phyloP scores from a whole-genome alignment of 2,113 vertebrate species.

The Fregetta grallaria region DNA sequence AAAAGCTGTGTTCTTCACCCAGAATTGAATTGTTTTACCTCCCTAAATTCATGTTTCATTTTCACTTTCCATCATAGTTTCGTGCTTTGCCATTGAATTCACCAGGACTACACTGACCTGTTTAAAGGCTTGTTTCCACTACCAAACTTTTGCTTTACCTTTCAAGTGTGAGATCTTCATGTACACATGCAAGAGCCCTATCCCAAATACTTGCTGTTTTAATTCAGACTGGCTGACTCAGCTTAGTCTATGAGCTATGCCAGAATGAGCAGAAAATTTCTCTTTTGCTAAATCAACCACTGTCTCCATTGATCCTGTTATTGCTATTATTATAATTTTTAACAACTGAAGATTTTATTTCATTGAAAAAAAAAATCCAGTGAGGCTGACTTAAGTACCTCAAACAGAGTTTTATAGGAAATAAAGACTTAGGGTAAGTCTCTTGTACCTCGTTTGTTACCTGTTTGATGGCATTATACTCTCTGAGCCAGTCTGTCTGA shows the following conservation, averaged over 20 bases:
- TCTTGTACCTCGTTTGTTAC: not conserved
- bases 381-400: not conserved
- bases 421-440: not conserved
- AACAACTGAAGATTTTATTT: not conserved
- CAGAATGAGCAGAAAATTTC: not conserved
- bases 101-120: rapidly evolving
- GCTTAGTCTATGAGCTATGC: not conserved
- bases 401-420: not conserved
- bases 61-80: not conserved
- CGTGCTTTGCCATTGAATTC: not conserved
- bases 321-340: not conserved
- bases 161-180: not conserved
- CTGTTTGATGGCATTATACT: not conserved
- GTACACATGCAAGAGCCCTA: not conserved
- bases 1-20: not conserved
- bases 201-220: not conserved
- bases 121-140: not conserved
- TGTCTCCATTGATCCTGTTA: not conserved
- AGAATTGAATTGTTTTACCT: not conserved
- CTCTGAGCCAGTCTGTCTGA: not conserved
- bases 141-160: not conserved
- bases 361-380: not conserved
- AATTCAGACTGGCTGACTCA: not conserved
- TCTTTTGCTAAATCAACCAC: not conserved
- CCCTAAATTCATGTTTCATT: not conserved